These are phyloP conservation scores for Erithacus rubecula DNA, from an alignment of 2,797 vertebrate species.

Conservation along the genomic window DNA sequence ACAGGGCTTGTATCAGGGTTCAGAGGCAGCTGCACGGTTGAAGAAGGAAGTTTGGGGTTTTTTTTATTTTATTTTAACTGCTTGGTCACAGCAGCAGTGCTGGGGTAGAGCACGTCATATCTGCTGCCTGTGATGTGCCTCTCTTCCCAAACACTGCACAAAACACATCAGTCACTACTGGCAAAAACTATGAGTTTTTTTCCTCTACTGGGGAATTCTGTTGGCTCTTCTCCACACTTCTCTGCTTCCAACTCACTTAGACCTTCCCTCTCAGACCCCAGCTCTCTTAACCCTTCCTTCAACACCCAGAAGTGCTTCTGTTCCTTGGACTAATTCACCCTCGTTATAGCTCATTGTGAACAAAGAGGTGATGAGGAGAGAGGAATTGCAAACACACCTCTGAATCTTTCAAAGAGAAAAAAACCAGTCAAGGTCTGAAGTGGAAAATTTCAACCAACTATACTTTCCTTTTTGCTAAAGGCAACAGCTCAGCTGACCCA, in stretches of 20 bases:
- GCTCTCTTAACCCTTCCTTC: not conserved
- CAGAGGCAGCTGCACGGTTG: not conserved
- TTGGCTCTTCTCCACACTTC: not conserved
- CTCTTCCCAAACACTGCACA: not conserved
- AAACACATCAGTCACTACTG: not conserved
- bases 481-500: not conserved
- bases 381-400: not conserved
- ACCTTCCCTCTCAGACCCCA: not conserved
- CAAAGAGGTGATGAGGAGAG: not conserved
- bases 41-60: slow-evolving; percentile 24
- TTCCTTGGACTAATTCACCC: not conserved
- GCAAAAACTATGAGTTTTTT: not conserved
- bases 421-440: not conserved
- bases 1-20: not conserved
- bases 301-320: not conserved
- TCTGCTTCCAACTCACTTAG: not conserved
- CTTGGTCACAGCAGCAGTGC: not conserved
- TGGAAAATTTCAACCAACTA: not conserved
- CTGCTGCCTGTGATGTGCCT: not conserved
- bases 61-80: slow-evolving; percentile 9
- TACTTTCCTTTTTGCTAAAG: not conserved
- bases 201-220: not conserved
- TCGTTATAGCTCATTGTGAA: rapidly evolving
- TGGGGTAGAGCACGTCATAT: not conserved
- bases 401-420: not conserved